phyloP scores from a whole-genome alignment of 2,797 vertebrate species.

The Champsocephalus esox region DNA sequence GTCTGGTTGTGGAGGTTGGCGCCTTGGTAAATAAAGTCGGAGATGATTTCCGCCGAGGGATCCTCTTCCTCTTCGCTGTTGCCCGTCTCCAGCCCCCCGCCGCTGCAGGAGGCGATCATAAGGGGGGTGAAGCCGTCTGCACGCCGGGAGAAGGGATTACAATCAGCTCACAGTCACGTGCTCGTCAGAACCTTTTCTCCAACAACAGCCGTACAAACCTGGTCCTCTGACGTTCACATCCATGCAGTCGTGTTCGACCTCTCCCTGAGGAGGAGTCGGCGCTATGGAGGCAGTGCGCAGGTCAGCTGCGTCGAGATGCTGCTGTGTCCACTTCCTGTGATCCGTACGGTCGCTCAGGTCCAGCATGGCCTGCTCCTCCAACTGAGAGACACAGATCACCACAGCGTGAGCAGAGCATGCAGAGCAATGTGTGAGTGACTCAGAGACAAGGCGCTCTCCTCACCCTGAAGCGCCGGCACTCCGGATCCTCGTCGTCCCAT shows the following conservation, averaged over 20 bases:
- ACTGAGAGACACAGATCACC: conserved; percentile 77
- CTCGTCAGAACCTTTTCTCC: not conserved
- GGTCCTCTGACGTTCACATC: conserved; percentile 98
- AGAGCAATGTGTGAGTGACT: too few relatives aligned
- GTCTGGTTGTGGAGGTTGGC: conserved; percentile 98
- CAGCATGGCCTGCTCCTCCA: conserved; percentile 94
- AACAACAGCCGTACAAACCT: conserved; percentile 78
- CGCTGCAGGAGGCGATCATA: conserved; percentile 99
- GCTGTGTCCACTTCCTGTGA: conserved; percentile 98
- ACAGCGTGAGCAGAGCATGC: not conserved
- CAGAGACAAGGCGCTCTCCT: too few relatives aligned
- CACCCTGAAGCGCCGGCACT: conserved; percentile 93
- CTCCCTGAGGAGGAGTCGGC: conserved; percentile 96
- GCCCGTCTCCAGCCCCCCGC: conserved; percentile 95
- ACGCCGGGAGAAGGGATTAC: not conserved
- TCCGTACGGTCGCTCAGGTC: conserved; percentile 92
- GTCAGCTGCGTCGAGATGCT: conserved; percentile 97
- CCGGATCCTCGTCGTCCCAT: conserved; percentile 95
- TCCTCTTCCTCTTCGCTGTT: conserved; percentile 98
- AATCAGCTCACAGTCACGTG: conserved; percentile 6
- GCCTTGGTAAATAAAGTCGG: conserved; percentile 98
- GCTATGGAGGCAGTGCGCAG: conserved; percentile 94
- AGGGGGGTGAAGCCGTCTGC: conserved; percentile 97
- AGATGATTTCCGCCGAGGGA: conserved; percentile 93
- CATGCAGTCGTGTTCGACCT: conserved; percentile 96